Evolutionary conservation across 2,113 vertebrate genomes (phyloP).

Genomic region (Proteles cristata): DNA sequence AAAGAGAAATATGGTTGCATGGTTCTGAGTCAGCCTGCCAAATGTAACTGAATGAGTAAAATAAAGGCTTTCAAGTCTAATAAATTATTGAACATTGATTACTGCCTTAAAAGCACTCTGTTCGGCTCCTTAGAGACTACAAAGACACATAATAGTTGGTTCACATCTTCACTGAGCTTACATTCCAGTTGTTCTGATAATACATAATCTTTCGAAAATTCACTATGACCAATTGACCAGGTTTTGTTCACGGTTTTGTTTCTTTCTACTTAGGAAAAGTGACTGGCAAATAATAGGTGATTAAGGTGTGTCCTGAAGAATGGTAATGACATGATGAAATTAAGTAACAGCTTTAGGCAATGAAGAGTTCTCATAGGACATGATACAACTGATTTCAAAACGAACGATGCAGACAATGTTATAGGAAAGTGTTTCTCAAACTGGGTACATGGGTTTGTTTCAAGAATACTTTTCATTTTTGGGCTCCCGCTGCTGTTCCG

Average conservation of each 20-base stretch:
- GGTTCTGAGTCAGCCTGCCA: not conserved
- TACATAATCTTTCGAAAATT: not conserved
- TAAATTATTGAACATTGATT: not conserved
- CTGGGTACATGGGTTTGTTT: not conserved
- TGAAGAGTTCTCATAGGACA: not conserved
- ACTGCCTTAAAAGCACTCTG: not conserved
- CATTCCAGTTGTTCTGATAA: not conserved
- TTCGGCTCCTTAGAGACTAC: not conserved
- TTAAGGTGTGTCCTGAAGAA: not conserved
- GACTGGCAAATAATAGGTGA: not conserved
- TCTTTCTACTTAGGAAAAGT: not conserved
- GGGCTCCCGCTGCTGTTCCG: constrained; percentile 1
- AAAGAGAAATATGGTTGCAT: not conserved
- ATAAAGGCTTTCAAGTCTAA: not conserved
- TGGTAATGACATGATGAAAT: not conserved
- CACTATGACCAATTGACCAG: not conserved
- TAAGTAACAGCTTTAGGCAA: not conserved
- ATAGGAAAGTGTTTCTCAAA: not conserved
- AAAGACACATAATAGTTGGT: not conserved
- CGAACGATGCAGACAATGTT: not conserved
- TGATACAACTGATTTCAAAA: not conserved
- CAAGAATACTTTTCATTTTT: not conserved
- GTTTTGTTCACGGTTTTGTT: not conserved
- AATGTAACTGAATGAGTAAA: not conserved
- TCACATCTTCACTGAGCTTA: not conserved